A percentile compares a stretch with the other conserved stretches of the same genome.
Conservation (phyloP, 2,797 vertebrate species). For the Paguma larvata region DNA sequence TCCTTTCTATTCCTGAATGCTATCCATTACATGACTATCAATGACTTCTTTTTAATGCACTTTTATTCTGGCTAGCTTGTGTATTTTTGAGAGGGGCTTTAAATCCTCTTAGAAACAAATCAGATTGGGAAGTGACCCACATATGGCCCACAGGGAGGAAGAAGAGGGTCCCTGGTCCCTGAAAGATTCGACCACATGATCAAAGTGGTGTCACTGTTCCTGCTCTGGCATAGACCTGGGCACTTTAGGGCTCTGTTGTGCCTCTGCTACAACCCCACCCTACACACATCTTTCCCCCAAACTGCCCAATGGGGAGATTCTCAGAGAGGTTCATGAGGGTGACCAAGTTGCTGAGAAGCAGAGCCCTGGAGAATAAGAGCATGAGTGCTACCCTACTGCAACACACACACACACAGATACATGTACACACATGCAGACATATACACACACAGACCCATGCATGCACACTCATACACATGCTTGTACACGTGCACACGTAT, state of each 20-base stretch:
- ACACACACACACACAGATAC: background rate
- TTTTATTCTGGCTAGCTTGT: background rate
- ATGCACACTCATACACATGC: background rate
- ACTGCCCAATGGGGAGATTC: background rate
- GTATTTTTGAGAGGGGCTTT: slow-evolving; percentile 24
- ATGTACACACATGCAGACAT: accelerated
- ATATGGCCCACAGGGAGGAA: background rate
- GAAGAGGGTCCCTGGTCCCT: background rate
- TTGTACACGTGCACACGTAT: accelerated
- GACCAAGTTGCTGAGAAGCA: background rate
- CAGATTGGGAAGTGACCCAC: background rate
- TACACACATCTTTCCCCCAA: background rate
- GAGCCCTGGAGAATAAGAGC: background rate
- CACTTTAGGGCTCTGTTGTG: background rate
- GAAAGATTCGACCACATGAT: background rate
- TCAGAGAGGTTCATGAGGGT: background rate
- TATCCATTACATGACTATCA: background rate
- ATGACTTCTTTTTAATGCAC: background rate
- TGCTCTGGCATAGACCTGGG: background rate
- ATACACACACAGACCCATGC: no score
- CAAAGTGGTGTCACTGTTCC: background rate
- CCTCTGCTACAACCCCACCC: background rate
- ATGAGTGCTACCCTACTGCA: background rate
- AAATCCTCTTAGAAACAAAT: slow-evolving; percentile 26
- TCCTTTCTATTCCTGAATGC: background rate